Evolutionary conservation across 2,888 invertebrate species (phyloP), one percentile per base, ranked within the genome.

Genomic region (Orchestes rusci): DNA sequence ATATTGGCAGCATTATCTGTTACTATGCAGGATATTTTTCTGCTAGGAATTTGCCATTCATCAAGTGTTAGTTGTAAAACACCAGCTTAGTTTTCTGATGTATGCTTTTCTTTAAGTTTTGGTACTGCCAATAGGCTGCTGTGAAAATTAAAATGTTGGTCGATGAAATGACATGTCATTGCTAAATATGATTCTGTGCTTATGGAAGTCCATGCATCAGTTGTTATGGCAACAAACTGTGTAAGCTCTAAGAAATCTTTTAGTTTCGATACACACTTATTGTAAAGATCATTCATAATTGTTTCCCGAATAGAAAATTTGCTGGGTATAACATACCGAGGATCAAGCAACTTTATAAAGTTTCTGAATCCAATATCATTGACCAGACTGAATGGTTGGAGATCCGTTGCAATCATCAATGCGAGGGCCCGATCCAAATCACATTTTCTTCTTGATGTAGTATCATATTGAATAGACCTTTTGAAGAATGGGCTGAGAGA

Each of bases 391-490:
- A 49, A 52, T 13, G 53, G 44, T 18, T 52, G 51, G 12, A 42
- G 44, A 34, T 53, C 53, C 15, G 15, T 43, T 7, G 35, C 41
- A 36, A 52, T 50, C 51, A 49, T 52, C 30, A 38, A 12, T 15
- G 13, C 8, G 8, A 30, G 13, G 30, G 35, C 18, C 30, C 17
- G 20, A 18, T 40, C 20, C 23, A 43, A 8, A 36, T 43, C 28
- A 16, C 32, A 42, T 29, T 50, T 50, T 31, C 38, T 40, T 37
- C 43, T 20, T 4, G 45, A 45, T 10, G 16, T 16, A 28, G 8
- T 20, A 3, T 49, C 38, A 34, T 49, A 49, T n/a, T 34, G 29
- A 10, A 37, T 30, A 16, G 4, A n/a, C 28, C 32, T 33, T 30
- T 38, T 30, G 23, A 49, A 50, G 39, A 43, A 50, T 18, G 46